Percentiles rank a stretch among this genome's conserved stretches.
phyloP scores from a whole-genome alignment of 2,797 vertebrate genomes.

The Loriculus beryllinus region DNA sequence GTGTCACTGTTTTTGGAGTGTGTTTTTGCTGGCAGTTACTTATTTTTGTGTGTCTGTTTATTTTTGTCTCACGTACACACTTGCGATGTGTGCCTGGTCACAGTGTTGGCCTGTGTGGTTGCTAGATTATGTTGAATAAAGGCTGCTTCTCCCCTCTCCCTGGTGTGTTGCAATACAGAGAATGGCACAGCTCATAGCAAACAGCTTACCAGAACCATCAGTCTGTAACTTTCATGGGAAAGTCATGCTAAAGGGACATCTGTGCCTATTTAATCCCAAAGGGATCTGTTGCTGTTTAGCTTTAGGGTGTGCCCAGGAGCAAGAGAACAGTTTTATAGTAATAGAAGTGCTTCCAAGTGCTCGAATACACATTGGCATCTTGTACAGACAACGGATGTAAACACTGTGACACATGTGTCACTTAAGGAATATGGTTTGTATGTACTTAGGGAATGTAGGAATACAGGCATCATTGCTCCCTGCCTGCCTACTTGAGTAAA shows the following conservation, averaged over 20 bases:
- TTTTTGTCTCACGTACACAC: neutral
- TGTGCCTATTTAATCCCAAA: slow-evolving; percentile 1
- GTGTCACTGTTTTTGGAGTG: neutral
- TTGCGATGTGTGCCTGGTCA: neutral
- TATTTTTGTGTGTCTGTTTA: neutral
- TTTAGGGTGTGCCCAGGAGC: neutral
- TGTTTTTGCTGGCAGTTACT: neutral
- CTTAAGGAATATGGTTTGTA: neutral
- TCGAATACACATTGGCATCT: neutral
- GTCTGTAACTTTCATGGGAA: neutral
- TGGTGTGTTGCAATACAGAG: neutral
- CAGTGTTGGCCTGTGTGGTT: neutral
- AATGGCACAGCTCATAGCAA: neutral
- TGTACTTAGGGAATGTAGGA: neutral
- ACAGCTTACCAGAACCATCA: neutral
- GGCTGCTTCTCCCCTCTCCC: neutral
- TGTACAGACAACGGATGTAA: neutral
- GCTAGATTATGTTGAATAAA: neutral
- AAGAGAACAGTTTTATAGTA: neutral
- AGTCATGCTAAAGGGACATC: neutral
- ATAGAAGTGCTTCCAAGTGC: neutral
- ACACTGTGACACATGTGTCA: neutral
- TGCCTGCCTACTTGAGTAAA: neutral
- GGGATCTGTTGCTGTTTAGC: neutral
- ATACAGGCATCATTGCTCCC: neutral